Conservation (phyloP, 2,888 invertebrate genomes). For the Mythimna loreyi region DNA sequence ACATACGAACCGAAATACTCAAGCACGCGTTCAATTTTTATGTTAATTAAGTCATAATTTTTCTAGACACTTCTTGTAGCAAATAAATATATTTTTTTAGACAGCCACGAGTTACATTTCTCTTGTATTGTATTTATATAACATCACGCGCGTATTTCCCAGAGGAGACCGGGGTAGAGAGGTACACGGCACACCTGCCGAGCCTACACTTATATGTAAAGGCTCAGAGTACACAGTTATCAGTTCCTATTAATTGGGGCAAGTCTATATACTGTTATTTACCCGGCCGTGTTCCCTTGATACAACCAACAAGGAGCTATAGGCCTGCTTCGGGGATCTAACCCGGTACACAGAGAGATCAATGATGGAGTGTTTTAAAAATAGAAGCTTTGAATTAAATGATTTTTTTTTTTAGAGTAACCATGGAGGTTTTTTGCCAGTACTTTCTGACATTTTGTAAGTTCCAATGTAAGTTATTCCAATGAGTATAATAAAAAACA, state of each 20-base stretch:
- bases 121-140: conserved; percentile 35
- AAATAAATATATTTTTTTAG: conserved; percentile 24
- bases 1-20: conserved; percentile 23
- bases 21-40: conserved; percentile 35
- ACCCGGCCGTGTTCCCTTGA: conserved; percentile 18
- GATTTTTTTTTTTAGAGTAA: no score
- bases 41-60: conserved; percentile 47
- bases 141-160: conserved; percentile 39
- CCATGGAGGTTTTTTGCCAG: no score
- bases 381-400: not conserved
- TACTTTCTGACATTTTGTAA: no score
- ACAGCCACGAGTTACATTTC: conserved; percentile 19
- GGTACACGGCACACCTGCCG: conserved; percentile 34
- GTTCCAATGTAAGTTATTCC: no score
- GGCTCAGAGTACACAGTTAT: conserved; percentile 19
- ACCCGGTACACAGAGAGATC: not conserved
- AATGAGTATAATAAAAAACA: no score
- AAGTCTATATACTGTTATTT: conserved; percentile 3
- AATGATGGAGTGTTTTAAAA: not conserved
- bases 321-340: not conserved
- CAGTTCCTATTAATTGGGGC: conserved; percentile 39
- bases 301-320: conserved; percentile 18
- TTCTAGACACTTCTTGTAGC: conserved; percentile 17
- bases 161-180: conserved; percentile 25
- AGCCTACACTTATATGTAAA: conserved; percentile 16